phyloP scores from a whole-genome alignment of 2,797 vertebrate genomes.

The Hemitrygon akajei region DNA sequence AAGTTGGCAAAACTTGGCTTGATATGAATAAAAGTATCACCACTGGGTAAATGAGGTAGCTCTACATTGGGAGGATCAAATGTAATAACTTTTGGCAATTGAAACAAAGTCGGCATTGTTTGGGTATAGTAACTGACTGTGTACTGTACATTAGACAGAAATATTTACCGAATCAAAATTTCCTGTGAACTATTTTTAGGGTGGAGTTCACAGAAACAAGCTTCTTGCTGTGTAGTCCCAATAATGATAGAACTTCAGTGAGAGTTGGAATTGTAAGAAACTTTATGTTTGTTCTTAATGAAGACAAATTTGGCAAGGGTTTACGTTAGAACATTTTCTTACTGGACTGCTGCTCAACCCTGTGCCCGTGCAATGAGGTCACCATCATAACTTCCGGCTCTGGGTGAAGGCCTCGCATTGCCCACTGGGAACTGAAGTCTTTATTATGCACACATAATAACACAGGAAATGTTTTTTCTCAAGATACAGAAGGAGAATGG shows the following conservation, averaged over 20 bases:
- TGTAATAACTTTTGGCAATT: not conserved
- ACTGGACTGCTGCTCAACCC: too few species aligned
- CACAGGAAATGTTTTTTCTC: not conserved
- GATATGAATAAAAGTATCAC: not conserved
- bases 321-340: too few species aligned
- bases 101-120: not conserved
- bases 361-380: too few species aligned
- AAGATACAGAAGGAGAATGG: not conserved
- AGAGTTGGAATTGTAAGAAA: not conserved
- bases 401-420: too few species aligned
- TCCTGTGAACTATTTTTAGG: not conserved
- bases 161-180: not conserved
- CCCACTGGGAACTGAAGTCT: too few species aligned
- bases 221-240: not conserved
- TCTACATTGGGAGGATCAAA: not conserved
- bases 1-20: not conserved
- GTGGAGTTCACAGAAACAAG: not conserved
- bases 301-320: too few species aligned
- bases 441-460: too few species aligned
- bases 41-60: not conserved
- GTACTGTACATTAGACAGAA: not conserved
- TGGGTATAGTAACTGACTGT: not conserved
- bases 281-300: too few species aligned
- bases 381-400: too few species aligned
- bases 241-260: not conserved